phyloP scores from a whole-genome alignment of 2,888 invertebrate species.

The Drosophila birchii region DNA sequence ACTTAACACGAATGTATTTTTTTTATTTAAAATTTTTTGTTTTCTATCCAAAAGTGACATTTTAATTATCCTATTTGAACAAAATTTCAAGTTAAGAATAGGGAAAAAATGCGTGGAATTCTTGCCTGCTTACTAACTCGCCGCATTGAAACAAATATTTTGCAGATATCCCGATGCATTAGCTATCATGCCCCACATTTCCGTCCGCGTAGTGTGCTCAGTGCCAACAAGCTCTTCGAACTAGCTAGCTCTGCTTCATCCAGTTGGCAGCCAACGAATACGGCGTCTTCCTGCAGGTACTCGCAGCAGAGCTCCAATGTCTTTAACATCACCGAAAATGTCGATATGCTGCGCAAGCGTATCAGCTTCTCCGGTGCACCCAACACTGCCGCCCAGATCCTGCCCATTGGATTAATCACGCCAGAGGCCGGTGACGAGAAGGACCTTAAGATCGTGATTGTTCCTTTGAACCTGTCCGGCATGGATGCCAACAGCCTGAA shows the following conservation, averaged over 20 bases:
- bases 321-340: conserved; percentile 45
- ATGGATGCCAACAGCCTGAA: conserved; percentile 59
- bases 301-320: conserved; percentile 50
- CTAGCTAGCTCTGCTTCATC: conserved; percentile 21
- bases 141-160: conserved; percentile 52
- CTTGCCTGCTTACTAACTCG: conserved; percentile 1
- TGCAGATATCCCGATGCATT: conserved; percentile 69
- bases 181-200: conserved; percentile 62
- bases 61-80: not conserved
- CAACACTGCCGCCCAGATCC: conserved; percentile 14
- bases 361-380: conserved; percentile 62
- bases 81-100: conserved; percentile 1
- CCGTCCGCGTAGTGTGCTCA: conserved; percentile 46
- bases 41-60: conserved; percentile 12
- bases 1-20: conserved; percentile 4
- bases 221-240: conserved; percentile 31
- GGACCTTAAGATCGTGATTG: conserved; percentile 71
- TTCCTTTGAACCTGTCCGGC: conserved; percentile 69
- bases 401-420: conserved; percentile 63
- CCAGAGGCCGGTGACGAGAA: conserved; percentile 46
- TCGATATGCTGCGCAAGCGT: conserved; percentile 63
- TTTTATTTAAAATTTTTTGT: not conserved
- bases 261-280: not conserved
- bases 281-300: conserved; percentile 42
- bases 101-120: conserved; percentile 28